A percentile compares a stretch with the other conserved stretches of the same genome.
phyloP scores from a whole-genome alignment of 1,140 invertebrate species.

The Thrips palmi region DNA sequence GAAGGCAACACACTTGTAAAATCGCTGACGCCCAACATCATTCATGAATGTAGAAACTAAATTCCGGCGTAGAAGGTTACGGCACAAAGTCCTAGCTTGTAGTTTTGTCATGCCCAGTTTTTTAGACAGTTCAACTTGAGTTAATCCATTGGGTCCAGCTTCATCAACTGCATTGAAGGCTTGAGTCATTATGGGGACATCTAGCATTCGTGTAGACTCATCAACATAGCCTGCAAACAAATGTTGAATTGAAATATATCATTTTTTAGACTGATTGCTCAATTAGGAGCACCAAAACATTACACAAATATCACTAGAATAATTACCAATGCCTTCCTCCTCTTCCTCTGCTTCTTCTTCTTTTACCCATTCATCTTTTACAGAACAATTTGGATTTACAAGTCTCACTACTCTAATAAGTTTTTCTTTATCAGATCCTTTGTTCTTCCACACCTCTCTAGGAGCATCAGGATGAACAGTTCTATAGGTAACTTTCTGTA shows the following conservation, averaged over 20 bases:
- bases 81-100: conserved; percentile 27
- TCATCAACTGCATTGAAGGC: conserved; percentile 26
- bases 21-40: conserved; percentile 33
- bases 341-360: conserved; percentile 29
- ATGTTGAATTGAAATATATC: too few species aligned
- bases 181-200: conserved; percentile 27
- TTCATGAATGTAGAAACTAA: conserved; percentile 29
- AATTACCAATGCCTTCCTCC: conserved; percentile 25
- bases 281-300: conserved; percentile 10
- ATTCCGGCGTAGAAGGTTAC: conserved; percentile 27
- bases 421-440: conserved; percentile 30
- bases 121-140: conserved; percentile 25
- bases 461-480: conserved; percentile 35
- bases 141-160: conserved; percentile 26
- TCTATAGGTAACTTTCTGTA: conserved; percentile 27
- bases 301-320: conserved; percentile 7
- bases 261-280: too few species aligned
- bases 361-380: conserved; percentile 22
- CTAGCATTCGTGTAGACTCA: conserved; percentile 21
- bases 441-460: conserved; percentile 30
- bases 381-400: conserved; percentile 27
- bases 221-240: conserved; percentile 22
- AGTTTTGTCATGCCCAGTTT: conserved; percentile 30
- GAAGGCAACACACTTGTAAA: too few species aligned
- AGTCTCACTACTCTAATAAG: conserved; percentile 30